phyloP scores from a whole-genome alignment of 92 coral and sea anemone genomes.

The Galaxea fascicularis region DNA sequence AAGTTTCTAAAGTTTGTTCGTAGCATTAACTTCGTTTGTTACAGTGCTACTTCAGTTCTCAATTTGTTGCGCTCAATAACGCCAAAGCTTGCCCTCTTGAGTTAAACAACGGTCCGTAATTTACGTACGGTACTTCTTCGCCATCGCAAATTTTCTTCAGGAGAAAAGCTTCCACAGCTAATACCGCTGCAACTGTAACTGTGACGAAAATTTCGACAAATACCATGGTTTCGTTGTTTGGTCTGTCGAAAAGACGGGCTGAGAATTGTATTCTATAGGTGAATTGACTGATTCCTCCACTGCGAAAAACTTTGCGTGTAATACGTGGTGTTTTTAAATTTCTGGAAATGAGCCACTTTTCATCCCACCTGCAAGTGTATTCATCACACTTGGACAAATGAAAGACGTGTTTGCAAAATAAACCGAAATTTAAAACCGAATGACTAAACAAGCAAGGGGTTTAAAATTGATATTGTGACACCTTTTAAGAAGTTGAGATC shows the following conservation, averaged over 20 bases:
- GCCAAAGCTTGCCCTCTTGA: constrained; percentile 52
- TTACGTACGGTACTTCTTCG: constrained; percentile 54
- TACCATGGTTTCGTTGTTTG: constrained; percentile 46
- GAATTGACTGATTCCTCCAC: background rate
- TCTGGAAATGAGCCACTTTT: constrained; percentile 34
- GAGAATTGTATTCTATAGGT: too few relatives aligned
- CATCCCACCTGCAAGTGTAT: constrained; percentile 9
- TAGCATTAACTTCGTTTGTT: background rate
- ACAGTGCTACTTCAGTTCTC: background rate
- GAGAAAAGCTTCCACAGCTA: constrained; percentile 55
- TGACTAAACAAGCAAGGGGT: background rate
- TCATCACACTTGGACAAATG: background rate
- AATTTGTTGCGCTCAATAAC: constrained; percentile 26
- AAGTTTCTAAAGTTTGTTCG: background rate
- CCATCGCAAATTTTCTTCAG: constrained; percentile 64
- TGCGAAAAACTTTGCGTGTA: constrained; percentile 2
- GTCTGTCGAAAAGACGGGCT: background rate
- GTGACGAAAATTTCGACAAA: constrained; percentile 63
- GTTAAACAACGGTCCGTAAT: constrained; percentile 42
- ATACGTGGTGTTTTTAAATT: background rate
- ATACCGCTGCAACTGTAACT: constrained; percentile 42
- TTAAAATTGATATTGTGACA: background rate
- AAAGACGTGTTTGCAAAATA: background rate
- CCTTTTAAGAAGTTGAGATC: background rate
- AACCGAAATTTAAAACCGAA: background rate